Evolutionary conservation across 2,797 vertebrate species (phyloP).

Genomic region (Clarias laeviceps): DNA sequence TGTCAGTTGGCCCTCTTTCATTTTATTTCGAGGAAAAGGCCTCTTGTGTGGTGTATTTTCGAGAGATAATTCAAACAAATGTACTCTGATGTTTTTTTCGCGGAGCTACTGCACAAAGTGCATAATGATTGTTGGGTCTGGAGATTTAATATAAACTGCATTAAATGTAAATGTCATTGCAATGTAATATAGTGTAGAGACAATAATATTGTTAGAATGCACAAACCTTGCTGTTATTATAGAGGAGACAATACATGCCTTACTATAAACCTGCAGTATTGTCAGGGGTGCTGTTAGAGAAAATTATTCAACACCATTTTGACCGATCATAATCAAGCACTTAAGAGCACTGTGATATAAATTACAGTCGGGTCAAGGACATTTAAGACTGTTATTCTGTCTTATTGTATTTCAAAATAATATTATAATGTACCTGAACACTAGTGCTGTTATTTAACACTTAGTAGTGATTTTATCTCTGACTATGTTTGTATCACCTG

Average conservation of each 20-base stretch:
- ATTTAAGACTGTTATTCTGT: neutral
- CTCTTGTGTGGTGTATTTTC: neutral
- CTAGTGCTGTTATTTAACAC: neutral
- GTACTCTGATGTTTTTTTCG: neutral
- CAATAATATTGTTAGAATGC: neutral
- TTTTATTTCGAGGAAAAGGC: neutral
- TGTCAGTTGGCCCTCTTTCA: neutral
- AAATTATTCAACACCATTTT: neutral
- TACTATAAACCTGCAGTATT: neutral
- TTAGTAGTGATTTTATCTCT: neutral
- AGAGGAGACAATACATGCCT: neutral
- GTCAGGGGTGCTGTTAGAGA: neutral
- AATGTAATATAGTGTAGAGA: neutral
- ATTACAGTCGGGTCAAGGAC: neutral
- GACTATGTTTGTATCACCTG: neutral
- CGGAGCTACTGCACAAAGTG: neutral
- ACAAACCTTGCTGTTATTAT: neutral
- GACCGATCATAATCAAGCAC: neutral
- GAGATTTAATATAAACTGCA: neutral
- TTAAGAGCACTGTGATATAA: neutral
- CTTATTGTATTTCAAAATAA: neutral
- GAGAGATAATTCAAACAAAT: neutral
- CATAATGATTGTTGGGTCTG: neutral
- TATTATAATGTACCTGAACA: neutral
- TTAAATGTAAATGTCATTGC: neutral